Base-by-base conservation (phyloP, 2,888 invertebrate species). In the Boloria selene region DNA sequence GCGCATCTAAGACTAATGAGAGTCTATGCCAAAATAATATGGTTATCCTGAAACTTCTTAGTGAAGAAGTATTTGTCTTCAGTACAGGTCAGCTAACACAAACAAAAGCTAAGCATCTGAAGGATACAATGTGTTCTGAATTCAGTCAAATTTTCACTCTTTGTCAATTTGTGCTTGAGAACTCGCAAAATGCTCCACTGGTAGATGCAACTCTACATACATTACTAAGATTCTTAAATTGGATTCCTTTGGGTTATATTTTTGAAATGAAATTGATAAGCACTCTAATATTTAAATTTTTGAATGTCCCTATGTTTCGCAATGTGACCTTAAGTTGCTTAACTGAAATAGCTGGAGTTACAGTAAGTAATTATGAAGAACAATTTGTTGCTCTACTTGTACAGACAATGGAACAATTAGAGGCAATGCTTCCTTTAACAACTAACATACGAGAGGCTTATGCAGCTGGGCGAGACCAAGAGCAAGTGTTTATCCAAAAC, bases 181-280 rank as follows among this genome's bases (percentile, higher is more conserved):
- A 97, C 88, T 99, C 99, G 14, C 97, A 98, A 91, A 99, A 99
- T 93, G 98, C 98, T 56, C 96, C 97, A 52, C 93, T 99, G 68
- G 98, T 99, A 65, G 97, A 97, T 79, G 96, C 98, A 4, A 99
- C 99, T 0, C 93, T 99, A 73, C 98, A 99, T 84, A 99, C 99
- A 3, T 93, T 99, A 65, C 93, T 99, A 74, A 94, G 98, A 84
- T 99, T 99, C 93, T 94, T 99, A 51, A 99, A 99, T 85, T 99
- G 99, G 99, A 99, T 99, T 81, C 99, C 99, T n/a, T 93, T 99
- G 70, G 99, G 99, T 13, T 99, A 99, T 87, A 99, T 99, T 84
- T 99, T 99, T 93, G 99, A 99, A 93, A 99, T 99, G 75, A 97
- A 98, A 85, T 93, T 99, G 64, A 98, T 99, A 78, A 96, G 95